A percentile compares a stretch with the other conserved stretches of the same genome.
These are phyloP conservation scores for Drosophila santomea DNA, from an alignment of 1,140 invertebrate species.

Conservation along the genomic window DNA sequence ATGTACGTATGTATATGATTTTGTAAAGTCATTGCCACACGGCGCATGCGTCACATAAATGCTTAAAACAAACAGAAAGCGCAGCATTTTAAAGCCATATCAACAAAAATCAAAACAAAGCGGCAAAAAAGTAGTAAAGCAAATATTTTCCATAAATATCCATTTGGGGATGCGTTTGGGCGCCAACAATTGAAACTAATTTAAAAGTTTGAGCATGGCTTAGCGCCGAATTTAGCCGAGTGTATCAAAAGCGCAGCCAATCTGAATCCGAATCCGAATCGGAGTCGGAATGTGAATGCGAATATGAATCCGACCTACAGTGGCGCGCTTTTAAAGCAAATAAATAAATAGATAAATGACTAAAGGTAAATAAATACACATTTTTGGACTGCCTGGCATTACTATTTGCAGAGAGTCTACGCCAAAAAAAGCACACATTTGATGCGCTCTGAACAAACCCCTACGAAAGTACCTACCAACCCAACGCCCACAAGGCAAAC, in stretches of 20 bases:
- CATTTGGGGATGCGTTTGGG: slow-evolving; percentile 9
- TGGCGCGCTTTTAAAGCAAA: slow-evolving; percentile 78
- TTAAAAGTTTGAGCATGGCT: slow-evolving; percentile 69
- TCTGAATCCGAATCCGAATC: slow-evolving; percentile 10
- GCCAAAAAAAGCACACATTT: slow-evolving; percentile 54
- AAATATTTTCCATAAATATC: slow-evolving; percentile 71
- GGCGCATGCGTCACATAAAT: slow-evolving; percentile 69
- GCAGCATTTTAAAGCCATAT: slow-evolving; percentile 72
- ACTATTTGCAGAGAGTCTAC: slow-evolving; percentile 64
- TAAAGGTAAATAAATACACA: slow-evolving; percentile 81
- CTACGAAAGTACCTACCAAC: neutral
- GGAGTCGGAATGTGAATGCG: slow-evolving; percentile 4
- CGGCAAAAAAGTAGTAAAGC: slow-evolving; percentile 50
- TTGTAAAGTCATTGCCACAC: slow-evolving; percentile 64
- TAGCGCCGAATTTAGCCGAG: slow-evolving; percentile 42
- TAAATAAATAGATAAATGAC: slow-evolving; percentile 83
- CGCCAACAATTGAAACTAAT: slow-evolving; percentile 73
- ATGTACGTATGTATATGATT: slow-evolving; percentile 26
- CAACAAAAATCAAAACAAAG: slow-evolving; percentile 56
- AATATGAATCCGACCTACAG: slow-evolving; percentile 51
- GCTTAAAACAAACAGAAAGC: slow-evolving; percentile 74
- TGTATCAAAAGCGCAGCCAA: slow-evolving; percentile 35
- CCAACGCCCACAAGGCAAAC: slow-evolving; percentile 35
- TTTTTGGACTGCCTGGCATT: slow-evolving; percentile 71
- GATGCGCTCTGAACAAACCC: slow-evolving; percentile 12